phyloP scores from a whole-genome alignment of 2,113 vertebrate species.

The Panthera tigris region DNA sequence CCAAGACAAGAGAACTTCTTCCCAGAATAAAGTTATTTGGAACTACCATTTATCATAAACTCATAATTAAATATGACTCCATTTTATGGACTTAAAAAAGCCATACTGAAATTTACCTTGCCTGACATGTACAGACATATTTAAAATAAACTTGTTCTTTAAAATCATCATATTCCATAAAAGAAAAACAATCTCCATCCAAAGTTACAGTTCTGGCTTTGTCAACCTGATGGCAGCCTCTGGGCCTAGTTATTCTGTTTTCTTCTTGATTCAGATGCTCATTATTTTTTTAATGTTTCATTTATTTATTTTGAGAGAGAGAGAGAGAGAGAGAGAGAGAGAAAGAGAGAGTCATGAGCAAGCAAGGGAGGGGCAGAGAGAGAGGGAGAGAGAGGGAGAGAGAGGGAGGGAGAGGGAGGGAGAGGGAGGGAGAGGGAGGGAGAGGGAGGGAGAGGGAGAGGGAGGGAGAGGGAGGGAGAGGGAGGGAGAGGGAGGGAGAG shows the following conservation, averaged over 20 bases:
- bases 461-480: no score
- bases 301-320: no score
- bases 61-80: neutral
- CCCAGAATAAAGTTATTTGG: neutral
- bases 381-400: no score
- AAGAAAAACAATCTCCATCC: neutral
- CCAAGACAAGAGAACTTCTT: neutral
- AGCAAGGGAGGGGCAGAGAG: no score
- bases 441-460: no score
- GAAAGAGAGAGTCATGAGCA: no score
- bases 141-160: neutral
- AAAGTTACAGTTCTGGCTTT: slow-evolving; percentile 10
- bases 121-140: neutral
- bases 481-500: no score
- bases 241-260: neutral
- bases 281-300: neutral
- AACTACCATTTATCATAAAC: neutral
- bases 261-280: neutral
- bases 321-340: no score
- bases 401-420: no score
- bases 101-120: slow-evolving; percentile 29
- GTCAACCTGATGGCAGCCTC: neutral
- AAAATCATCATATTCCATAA: neutral
- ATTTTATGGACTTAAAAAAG: neutral
- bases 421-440: no score